Conservation (phyloP, 1,140 invertebrate genomes). For the Eupristina koningsbergeri region DNA sequence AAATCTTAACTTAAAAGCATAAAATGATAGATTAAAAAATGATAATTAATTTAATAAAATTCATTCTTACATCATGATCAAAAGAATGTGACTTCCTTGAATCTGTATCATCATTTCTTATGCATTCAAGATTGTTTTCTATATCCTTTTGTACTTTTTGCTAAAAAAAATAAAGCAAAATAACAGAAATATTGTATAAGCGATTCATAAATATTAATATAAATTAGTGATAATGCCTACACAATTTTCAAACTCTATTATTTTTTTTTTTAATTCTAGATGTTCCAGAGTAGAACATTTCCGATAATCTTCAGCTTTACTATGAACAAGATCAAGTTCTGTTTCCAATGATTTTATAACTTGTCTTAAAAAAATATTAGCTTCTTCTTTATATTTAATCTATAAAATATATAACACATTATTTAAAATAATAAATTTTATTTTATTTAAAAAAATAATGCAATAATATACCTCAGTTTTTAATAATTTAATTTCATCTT, state of each 20-base stretch:
- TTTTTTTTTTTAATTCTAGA: conserved; percentile 59
- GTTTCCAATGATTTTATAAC: conserved; percentile 60
- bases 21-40: conserved; percentile 24
- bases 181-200: neutral
- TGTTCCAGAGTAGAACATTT: conserved; percentile 54
- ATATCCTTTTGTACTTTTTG: conserved; percentile 58
- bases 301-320: conserved; percentile 57
- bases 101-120: conserved; percentile 57
- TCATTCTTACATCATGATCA: conserved; percentile 56
- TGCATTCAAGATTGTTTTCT: conserved; percentile 57
- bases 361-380: conserved; percentile 59
- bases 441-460: neutral
- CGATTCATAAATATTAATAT: conserved; percentile 14
- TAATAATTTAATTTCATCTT: conserved; percentile 60
- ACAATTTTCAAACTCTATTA: conserved; percentile 61
- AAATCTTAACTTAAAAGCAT: conserved; percentile 28
- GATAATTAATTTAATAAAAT: conserved; percentile 27
- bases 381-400: conserved; percentile 61
- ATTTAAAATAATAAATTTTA: neutral
- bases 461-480: conserved; percentile 59
- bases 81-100: conserved; percentile 57
- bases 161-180: conserved; percentile 55
- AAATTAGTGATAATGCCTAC: conserved; percentile 54
- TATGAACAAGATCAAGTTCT: conserved; percentile 53
- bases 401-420: conserved; percentile 43